Evolutionary conservation across 2,113 vertebrate species (phyloP), one percentile per base, ranked within the genome.

Genomic region (Marcusenius ussheri): DNA sequence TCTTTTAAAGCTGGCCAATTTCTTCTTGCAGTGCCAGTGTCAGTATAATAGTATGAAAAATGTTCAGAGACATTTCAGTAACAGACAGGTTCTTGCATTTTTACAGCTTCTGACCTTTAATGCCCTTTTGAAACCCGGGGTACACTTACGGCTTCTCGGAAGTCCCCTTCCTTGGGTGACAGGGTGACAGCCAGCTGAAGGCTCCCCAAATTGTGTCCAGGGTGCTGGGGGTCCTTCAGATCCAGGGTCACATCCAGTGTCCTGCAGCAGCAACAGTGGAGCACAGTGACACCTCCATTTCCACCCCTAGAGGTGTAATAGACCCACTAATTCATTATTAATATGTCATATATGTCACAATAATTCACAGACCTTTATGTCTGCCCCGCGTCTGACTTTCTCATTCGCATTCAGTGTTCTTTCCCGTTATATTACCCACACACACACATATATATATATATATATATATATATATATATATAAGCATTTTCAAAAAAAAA

Each of bases 161-260:
- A 95, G 87, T 97, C 96, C 5, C 93, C 94, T 90, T 96, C 95
- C 94, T 96, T 97, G 3, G 96, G 92, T 74, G 94, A 93, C 92
- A 99, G 93, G 0, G 94, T 83, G 31, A 97, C 95, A 0, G 93
- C 92, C 24, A 98, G 91, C 70, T 97, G 93, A 92, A 97, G 96
- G 50, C 89, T 93, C 87, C 97, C 97, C 90, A 98, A 93, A 45
- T 96, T 95, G 93, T 97, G 95, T 46, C 95, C 95, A n/a, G 96
- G 96, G 89, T 96, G 96, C 89, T 95, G 97, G 49, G 96, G 92
- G 90, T 98, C 97, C 90, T 96, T 96, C 92, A 98, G 93, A 50
- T 93, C 92, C 90, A 98, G 92, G 3, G 93, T 96, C 90, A 97
- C 94, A 91, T 97, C 95, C 58, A 93, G 94, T 89, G 95, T 86